Base-by-base conservation (phyloP, 2,888 invertebrate species). In the Zeuzera pyrina region DNA sequence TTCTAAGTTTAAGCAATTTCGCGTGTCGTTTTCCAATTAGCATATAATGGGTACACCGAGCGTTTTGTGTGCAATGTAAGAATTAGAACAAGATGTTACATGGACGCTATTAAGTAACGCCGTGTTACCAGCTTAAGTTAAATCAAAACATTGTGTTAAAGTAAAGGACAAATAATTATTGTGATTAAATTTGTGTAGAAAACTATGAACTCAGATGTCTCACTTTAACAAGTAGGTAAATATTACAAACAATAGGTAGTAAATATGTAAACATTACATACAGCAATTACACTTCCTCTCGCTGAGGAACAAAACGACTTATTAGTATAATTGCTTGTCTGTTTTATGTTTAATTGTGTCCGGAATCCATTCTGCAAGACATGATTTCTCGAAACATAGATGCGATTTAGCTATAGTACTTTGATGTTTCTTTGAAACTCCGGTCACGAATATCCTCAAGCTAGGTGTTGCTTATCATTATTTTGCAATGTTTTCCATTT, bases 11-110 rank as follows among this genome's bases (percentile, higher is more conserved):
- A 44, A 49, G 62, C 59, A 62, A 63, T 62, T 63, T 52, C 39
- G 53, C 58, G 63, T 68, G 70, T 72, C 62, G 59, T 60, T 58
- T 57, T 46, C 47, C 56, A 61, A 72, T 72, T 72, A 69, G 53
- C 69, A 73, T 72, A 71, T 64, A 72, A 71, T 72, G 53, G 65
- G 46, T 38, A 47, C 41, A 46, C 22, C 26, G 45, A 40, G 43
- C 47, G 50, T 45, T 50, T 43, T 57, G 25, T 25, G 50, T 49
- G 62, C 62, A 67, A 65, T 50, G 43, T 45, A 44, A 56, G 62
- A 67, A 68, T 69, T 60, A 62, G 67, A 65, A 63, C 66, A 60
- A 55, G 49, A 52, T 50, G 48, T 65, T 56, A 57, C 59, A 63
- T 45, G 48, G 39, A 39, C 31, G 33, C 22, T 22, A 45, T 72